Evolutionary conservation across 2,113 vertebrate genomes (phyloP).

Genomic region (Todiramphus saurophagus): DNA sequence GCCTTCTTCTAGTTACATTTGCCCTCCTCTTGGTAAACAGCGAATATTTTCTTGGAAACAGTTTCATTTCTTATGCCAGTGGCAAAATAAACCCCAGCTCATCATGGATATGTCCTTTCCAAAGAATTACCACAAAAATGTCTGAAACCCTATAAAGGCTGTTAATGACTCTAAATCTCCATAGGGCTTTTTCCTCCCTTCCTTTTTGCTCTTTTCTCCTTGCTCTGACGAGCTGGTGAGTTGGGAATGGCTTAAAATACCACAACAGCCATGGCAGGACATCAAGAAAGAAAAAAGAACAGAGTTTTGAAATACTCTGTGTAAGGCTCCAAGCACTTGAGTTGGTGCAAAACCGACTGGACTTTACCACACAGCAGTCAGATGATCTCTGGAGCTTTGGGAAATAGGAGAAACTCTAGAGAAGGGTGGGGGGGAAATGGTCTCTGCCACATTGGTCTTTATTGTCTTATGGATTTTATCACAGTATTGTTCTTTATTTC

Average conservation of each 20-base stretch:
- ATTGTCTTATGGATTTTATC: conserved; percentile 73
- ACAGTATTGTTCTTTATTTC: conserved; percentile 69
- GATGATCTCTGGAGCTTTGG: conserved; percentile 61
- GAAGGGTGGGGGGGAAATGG: conserved; percentile 53
- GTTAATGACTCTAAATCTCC: conserved; percentile 61
- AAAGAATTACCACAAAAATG: conserved; percentile 59
- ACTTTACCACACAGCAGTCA: conserved; percentile 27
- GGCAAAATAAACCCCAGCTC: conserved; percentile 55
- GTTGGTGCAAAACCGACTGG: conserved; percentile 25
- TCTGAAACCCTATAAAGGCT: conserved; percentile 57
- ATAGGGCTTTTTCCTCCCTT: neutral
- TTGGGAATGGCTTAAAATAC: conserved; percentile 64
- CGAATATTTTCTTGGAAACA: conserved; percentile 48
- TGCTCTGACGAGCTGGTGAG: conserved; percentile 46
- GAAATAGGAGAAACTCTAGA: conserved; percentile 63
- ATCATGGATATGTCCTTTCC: conserved; percentile 25
- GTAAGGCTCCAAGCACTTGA: conserved; percentile 27
- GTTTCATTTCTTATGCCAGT: conserved; percentile 14
- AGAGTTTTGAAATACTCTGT: conserved; percentile 55
- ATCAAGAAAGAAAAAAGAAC: conserved; percentile 58
- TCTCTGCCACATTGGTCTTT: conserved; percentile 63
- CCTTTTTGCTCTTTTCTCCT: conserved; percentile 24
- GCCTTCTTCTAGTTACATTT: neutral
- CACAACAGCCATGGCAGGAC: conserved; percentile 65
- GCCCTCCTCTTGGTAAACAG: conserved; percentile 16